phyloP scores from a whole-genome alignment of 2,797 vertebrate genomes.

The Heliangelus exortis region DNA sequence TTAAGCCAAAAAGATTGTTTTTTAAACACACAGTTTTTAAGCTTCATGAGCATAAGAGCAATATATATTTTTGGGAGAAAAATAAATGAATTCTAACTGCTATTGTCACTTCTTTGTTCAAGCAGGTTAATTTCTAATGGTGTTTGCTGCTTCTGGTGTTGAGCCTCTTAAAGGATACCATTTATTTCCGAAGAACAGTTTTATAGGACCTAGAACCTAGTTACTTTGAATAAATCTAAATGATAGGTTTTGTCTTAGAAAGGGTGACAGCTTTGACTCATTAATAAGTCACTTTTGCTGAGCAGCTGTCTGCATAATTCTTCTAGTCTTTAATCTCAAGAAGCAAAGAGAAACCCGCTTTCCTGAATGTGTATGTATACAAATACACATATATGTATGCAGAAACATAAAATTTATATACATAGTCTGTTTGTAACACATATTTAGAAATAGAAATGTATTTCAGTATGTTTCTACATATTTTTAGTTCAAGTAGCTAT shows the following conservation, averaged over 20 bases:
- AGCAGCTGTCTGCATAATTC: slow-evolving; percentile 57
- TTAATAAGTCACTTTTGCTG: slow-evolving; percentile 31
- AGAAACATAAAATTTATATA: neutral
- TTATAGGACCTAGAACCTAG: neutral
- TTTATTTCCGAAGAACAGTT: neutral
- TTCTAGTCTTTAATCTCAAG: slow-evolving; percentile 7
- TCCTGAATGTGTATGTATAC: neutral
- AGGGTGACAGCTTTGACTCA: slow-evolving; percentile 41
- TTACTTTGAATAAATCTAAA: slow-evolving; percentile 7
- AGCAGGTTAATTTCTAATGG: neutral
- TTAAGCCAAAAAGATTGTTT: neutral
- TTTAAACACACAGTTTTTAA: neutral
- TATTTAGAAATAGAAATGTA: neutral
- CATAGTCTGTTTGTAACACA: neutral
- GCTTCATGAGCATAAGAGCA: neutral
- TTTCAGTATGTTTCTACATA: neutral
- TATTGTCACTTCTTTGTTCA: neutral
- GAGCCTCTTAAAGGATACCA: neutral
- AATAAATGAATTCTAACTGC: neutral
- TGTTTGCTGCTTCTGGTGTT: neutral
- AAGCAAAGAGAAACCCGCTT: neutral
- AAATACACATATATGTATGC: neutral
- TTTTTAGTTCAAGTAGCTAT: neutral
- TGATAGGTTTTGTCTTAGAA: slow-evolving; percentile 48
- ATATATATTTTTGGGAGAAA: neutral